Evolutionary conservation across 2,113 vertebrate species (phyloP), one percentile per base, ranked within the genome.

Genomic region (Cnemophilus loriae): DNA sequence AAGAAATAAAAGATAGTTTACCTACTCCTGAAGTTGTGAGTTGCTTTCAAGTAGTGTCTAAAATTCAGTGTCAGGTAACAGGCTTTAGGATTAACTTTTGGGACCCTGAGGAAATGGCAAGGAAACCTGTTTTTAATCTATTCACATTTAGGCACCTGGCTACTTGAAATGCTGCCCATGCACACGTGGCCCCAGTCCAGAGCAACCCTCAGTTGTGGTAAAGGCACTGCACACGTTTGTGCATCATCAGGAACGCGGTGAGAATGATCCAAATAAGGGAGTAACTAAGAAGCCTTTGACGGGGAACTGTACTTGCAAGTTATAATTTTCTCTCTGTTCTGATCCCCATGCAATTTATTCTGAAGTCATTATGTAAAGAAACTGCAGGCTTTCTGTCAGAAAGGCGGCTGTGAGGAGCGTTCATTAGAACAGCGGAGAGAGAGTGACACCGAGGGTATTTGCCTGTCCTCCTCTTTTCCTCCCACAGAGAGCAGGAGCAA

Each of bases 311-410:
- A 75, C 71, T 88, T 68, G 64, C 56, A 85, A 86, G 82, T 91
- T 88, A 82, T 82, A 89, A 87, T 96, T 96, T 96, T 67, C 68
- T 75, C 26, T 94, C 71, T 94, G 63, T 90, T 91, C 85, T 90
- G 76, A 81, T 94, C 85, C 92, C 83, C 23, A 14, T 88, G 71
- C 82, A 74, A 86, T 84, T 92, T 90, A 80, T 80, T 94, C 76
- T 81, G 79, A 94, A 96, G 85, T 88, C 87, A 41, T 93, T 93
- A 90, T 90, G 83, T 94, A 93, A 93, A 94, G 95, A 93, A 84
- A 74, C 93, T 81, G 42, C 87, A 84, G 88, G 90, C 75, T 90
- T 92, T 86, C 79, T 2, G 0, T 81, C 92, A 75, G 90, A 79
- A 93, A 90, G 79, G 79, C 2, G 0, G 23, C 81, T 79, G 44